phyloP scores from a whole-genome alignment of 2,113 vertebrate genomes.

The Rhabdornis inornatus region DNA sequence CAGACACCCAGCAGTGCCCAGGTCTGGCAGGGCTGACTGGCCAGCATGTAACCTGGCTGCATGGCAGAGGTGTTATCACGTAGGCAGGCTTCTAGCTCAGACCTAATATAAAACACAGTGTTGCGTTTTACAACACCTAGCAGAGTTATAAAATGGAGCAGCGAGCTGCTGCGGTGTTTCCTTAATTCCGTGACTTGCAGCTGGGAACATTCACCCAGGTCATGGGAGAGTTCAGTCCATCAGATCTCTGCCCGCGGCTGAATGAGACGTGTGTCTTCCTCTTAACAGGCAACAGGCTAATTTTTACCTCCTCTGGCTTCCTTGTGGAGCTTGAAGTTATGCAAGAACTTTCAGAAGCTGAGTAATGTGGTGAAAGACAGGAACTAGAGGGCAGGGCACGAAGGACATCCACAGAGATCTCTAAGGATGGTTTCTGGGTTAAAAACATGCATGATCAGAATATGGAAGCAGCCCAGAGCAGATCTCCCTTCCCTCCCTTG shows the following conservation, averaged over 20 bases:
- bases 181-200: background rate
- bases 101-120: background rate
- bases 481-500: background rate
- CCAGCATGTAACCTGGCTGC: rapidly evolving
- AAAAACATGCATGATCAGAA: background rate
- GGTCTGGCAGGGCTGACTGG: background rate
- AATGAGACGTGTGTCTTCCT: rapidly evolving
- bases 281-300: background rate
- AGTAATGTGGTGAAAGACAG: background rate
- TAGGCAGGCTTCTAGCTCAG: background rate
- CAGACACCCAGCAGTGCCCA: rapidly evolving
- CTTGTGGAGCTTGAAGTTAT: background rate
- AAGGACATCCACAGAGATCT: background rate
- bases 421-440: background rate
- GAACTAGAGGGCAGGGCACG: background rate
- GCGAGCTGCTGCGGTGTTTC: background rate
- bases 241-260: background rate
- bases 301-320: background rate
- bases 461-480: background rate
- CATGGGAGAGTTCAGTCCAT: background rate
- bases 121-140: no score
- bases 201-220: background rate
- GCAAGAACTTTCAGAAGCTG: background rate
- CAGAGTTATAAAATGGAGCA: background rate
- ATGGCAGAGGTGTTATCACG: rapidly evolving